Conservation (phyloP, 2,113 vertebrate species). For the Clarias magur region DNA sequence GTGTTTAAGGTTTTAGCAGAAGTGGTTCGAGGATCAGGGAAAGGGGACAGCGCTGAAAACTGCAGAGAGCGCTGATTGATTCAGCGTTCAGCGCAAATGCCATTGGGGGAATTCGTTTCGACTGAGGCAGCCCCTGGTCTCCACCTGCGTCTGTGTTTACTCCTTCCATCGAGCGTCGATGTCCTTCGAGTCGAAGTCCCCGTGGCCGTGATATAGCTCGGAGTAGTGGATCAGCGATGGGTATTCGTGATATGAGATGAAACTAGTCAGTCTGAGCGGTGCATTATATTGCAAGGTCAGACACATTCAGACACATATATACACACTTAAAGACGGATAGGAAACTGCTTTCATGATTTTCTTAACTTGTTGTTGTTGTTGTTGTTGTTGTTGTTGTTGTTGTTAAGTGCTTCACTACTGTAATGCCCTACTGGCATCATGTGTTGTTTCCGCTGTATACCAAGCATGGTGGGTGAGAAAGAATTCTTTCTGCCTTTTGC, state of each 20-base stretch:
- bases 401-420: neutral
- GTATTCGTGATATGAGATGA: neutral
- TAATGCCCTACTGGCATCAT: neutral
- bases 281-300: neutral
- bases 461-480: neutral
- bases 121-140: slow-evolving; percentile 38
- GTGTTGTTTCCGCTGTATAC: neutral
- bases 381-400: neutral
- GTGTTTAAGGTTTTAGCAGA: slow-evolving; percentile 29
- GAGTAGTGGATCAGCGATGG: neutral
- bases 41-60: slow-evolving; percentile 3
- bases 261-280: neutral
- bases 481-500: neutral
- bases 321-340: neutral
- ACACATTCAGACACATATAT: neutral
- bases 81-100: slow-evolving; percentile 40
- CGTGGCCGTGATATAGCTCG: slow-evolving; percentile 20
- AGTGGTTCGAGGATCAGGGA: slow-evolving; percentile 27
- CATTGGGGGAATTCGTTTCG: slow-evolving; percentile 51
- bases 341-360: neutral
- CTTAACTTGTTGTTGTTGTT: neutral
- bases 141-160: slow-evolving; percentile 46
- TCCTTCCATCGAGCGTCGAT: slow-evolving; percentile 21
- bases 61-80: slow-evolving; percentile 44
- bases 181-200: slow-evolving; percentile 43